Evolutionary conservation across 2,888 invertebrate species (phyloP), one percentile per base, ranked within the genome.

Genomic region (Pyrrhia umbra): DNA sequence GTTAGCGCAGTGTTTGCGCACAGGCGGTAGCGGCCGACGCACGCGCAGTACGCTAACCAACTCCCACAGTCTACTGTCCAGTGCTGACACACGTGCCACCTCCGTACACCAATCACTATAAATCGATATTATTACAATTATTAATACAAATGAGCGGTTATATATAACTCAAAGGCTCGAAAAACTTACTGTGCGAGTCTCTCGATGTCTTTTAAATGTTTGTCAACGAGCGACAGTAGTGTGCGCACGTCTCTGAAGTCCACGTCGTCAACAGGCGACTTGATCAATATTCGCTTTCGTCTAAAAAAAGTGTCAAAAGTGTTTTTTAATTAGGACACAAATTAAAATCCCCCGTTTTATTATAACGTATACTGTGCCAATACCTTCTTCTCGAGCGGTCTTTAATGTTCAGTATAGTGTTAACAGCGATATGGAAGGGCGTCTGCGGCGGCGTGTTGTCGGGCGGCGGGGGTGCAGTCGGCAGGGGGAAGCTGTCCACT

Each of bases 41-140:
- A 86, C 89, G 13, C 92, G 90, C 74, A 92, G 78, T 10, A 55
- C 65, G 0, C 66, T 8, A 57, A 92, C 87, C 25, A 88, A 70
- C 74, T 81, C 81, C 90, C 90, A 92, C 70, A 94, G 76, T 20
- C 70, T 59, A 2, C 16, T 64, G 82, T 93, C 90, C 46, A 92
- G 69, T 0, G 81, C 52, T 0, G 82, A 69, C 21, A 88, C 75
- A 0, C 85, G 83, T 0, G 51, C 25, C 57, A 86, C 86, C 20
- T 92, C 91, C 0, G 72, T 46, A 1, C 79, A 80, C 92, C 93
- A 93, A 37, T 90, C 87, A n/a, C 93, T 93, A 72, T 1, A 18
- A 23, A 23, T 23, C 23, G 23, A 23, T 23, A 23, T 23, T 23
- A 25, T 8, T 25, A 6, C 6, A 6, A 6, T 25, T 25, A 25